A percentile compares a stretch with the other conserved stretches of the same genome.
phyloP scores from a whole-genome alignment of 2,113 vertebrate species.

The Epinephelus fuscoguttatus region DNA sequence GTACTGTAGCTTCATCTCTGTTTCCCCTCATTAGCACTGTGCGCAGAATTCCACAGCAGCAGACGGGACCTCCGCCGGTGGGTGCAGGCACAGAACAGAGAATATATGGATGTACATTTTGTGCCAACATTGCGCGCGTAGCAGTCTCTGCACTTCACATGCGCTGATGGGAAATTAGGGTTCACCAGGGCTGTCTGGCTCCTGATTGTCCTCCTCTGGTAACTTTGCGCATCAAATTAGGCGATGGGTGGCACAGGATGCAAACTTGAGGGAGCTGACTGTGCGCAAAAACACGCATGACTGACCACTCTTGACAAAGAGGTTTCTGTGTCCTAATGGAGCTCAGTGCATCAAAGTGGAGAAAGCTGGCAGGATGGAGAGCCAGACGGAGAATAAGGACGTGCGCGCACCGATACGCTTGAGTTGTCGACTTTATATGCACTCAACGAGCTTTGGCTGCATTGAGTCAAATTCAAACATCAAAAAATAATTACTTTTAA shows the following conservation, averaged over 20 bases:
- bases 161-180: neutral
- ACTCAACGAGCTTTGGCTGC: neutral
- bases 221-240: neutral
- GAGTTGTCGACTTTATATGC: neutral
- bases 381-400: neutral
- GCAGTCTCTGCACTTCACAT: neutral
- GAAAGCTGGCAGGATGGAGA: neutral
- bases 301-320: constrained; percentile 46
- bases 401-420: neutral
- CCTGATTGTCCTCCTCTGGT: neutral
- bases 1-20: neutral
- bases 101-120: neutral
- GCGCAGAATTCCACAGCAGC: neutral
- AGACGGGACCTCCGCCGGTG: neutral
- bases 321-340: constrained; percentile 6
- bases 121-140: neutral
- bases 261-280: neutral
- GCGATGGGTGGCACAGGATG: neutral
- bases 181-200: accelerated
- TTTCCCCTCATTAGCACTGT: neutral
- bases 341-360: neutral
- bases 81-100: neutral
- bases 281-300: constrained; percentile 19
- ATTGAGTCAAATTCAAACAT: neutral
- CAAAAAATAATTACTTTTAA: neutral